Evolutionary conservation across 2,113 vertebrate genomes (phyloP).

Genomic region (Alethe castanea): DNA sequence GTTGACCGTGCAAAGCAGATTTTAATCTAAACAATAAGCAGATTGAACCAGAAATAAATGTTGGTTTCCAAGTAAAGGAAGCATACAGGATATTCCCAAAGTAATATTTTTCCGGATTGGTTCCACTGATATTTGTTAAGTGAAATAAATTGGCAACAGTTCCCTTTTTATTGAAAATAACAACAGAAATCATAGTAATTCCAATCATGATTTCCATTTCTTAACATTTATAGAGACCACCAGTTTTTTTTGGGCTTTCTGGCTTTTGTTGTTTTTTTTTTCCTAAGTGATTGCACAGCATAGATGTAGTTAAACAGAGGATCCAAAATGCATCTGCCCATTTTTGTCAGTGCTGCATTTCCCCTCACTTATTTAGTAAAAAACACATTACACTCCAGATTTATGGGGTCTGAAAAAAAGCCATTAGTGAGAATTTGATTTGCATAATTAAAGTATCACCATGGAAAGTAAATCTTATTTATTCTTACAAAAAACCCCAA

Average conservation of each 20-base stretch:
- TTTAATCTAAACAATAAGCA: constrained; percentile 29
- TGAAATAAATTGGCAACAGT: background rate
- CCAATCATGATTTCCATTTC: background rate
- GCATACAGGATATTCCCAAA: background rate
- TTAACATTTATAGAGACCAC: background rate
- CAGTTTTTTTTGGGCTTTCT: background rate
- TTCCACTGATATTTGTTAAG: background rate
- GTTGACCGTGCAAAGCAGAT: constrained; percentile 10
- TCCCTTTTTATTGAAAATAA: background rate
- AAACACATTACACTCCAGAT: background rate
- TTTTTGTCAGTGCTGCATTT: background rate
- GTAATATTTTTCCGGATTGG: background rate
- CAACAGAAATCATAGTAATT: background rate
- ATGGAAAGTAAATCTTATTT: background rate
- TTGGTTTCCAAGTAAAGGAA: background rate
- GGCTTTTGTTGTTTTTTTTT: background rate
- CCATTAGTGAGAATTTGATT: constrained; percentile 13
- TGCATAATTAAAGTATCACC: constrained; percentile 8
- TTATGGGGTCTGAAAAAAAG: background rate
- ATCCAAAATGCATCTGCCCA: background rate
- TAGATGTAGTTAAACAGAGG: background rate
- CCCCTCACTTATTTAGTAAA: background rate
- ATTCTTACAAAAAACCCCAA: background rate
- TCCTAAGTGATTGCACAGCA: background rate
- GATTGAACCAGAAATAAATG: constrained; percentile 23